Conservation (phyloP, 2,113 vertebrate species). For the Entelurus aequoreus region DNA sequence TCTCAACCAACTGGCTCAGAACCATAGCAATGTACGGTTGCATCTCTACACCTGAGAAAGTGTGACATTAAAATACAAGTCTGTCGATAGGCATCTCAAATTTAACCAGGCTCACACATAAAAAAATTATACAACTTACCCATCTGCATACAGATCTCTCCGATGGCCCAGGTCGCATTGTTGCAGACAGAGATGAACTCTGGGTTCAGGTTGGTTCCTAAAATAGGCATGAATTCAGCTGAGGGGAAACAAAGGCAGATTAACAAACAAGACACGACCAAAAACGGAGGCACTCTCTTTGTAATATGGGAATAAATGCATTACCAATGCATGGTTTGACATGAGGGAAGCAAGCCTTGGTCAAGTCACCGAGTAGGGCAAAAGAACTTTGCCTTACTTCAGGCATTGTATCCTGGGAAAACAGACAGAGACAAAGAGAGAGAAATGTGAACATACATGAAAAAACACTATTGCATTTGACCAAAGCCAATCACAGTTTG, state of each 20-base stretch:
- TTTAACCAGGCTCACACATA: neutral
- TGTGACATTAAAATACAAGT: neutral
- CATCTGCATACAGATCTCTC: conserved; percentile 98
- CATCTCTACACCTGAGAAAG: conserved; percentile 84
- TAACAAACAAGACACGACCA: neutral
- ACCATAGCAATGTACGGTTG: conserved; percentile 92
- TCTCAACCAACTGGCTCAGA: conserved; percentile 88
- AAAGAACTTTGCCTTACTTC: conserved; percentile 95
- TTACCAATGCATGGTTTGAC: conserved; percentile 93
- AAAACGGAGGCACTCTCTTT: neutral
- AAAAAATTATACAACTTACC: conserved; percentile 66
- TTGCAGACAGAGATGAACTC: conserved; percentile 97
- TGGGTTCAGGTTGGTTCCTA: conserved; percentile 94
- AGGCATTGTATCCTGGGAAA: conserved; percentile 86
- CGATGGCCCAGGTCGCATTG: conserved; percentile 95
- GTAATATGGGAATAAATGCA: neutral
- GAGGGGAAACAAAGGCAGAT: conserved; percentile 17
- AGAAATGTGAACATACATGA: conserved; percentile 25
- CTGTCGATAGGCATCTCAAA: neutral
- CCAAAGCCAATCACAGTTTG: too few relatives aligned
- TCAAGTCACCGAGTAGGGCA: conserved; percentile 88
- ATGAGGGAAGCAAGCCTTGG: conserved; percentile 92
- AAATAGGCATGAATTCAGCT: conserved; percentile 96
- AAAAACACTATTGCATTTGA: neutral
- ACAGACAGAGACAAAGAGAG: conserved; percentile 17